Percentiles rank a stretch among this genome's conserved stretches.
Conservation (phyloP, 2,797 vertebrate species). For the Acrossocheilus fasciatus region DNA sequence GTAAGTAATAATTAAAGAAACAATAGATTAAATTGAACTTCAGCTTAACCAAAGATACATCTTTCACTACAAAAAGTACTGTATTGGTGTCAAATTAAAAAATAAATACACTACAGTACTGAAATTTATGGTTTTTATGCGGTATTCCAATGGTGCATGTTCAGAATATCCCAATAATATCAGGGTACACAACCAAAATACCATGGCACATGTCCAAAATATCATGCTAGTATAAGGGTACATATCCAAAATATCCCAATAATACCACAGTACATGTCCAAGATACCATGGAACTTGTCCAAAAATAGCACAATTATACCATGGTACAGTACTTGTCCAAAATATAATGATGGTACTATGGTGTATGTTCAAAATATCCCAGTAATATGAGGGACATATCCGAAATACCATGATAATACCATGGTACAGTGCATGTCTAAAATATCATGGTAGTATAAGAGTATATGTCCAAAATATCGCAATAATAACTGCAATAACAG, state of each 20-base stretch:
- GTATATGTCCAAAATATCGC: neutral
- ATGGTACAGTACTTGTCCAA: neutral
- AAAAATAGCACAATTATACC: neutral
- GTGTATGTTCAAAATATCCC: neutral
- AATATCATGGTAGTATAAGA: neutral
- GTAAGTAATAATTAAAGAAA: neutral
- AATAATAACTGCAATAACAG: neutral
- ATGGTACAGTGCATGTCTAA: neutral
- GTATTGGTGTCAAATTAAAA: neutral
- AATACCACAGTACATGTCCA: neutral
- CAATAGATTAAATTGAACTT: neutral
- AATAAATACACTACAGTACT: neutral
- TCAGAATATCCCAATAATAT: neutral
- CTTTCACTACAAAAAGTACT: neutral
- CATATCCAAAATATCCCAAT: neutral
- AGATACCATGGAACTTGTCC: neutral
- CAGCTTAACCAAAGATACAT: neutral
- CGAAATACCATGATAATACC: neutral
- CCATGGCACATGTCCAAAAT: neutral
- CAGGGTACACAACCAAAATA: neutral
- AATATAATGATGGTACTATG: neutral
- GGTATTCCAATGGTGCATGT: neutral
- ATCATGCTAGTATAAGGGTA: neutral
- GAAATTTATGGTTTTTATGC: neutral
- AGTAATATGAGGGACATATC: too few relatives aligned